Evolutionary conservation across 2,113 vertebrate species (phyloP).

Genomic region (Leucoraja erinaceus): DNA sequence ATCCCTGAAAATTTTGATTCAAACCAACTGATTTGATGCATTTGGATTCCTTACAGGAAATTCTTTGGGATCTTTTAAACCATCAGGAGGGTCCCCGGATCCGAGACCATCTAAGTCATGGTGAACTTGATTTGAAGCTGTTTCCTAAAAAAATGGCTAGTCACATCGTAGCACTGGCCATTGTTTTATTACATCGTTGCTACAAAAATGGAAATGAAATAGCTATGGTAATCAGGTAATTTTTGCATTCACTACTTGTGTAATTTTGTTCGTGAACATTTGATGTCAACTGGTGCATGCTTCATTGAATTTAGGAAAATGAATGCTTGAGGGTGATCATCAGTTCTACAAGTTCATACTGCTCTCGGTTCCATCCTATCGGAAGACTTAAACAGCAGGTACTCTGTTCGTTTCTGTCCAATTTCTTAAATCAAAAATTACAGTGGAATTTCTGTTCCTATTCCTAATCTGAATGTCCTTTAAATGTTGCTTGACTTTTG

Average conservation of each 20-base stretch:
- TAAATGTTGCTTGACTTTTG: not conserved
- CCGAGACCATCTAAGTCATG: conserved; percentile 65
- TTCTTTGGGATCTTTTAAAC: conserved; percentile 69
- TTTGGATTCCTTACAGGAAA: conserved; percentile 51
- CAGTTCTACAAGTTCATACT: conserved; percentile 47
- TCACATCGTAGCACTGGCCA: conserved; percentile 57
- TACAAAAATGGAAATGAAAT: conserved; percentile 4
- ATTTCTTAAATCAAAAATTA: not conserved
- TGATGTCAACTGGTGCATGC: not conserved
- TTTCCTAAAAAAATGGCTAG: conserved; percentile 54
- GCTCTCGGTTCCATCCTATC: conserved; percentile 57
- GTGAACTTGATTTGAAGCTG: conserved; percentile 51
- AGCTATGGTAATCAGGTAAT: not conserved
- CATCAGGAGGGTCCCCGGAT: conserved; percentile 64
- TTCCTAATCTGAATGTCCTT: not conserved
- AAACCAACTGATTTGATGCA: not conserved
- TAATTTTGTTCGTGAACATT: not conserved
- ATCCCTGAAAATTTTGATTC: not conserved
- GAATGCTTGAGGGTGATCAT: conserved; percentile 43
- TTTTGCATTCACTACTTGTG: not conserved
- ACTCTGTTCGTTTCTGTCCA: conserved; percentile 22
- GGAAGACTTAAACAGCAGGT: conserved; percentile 58
- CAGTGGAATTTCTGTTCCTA: not conserved
- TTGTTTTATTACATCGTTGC: conserved; percentile 53
- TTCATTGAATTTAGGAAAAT: conserved; percentile 51